These are phyloP conservation scores for Diplolepis rosae DNA, from an alignment of 2,888 invertebrate genomes.

Conservation along the genomic window DNA sequence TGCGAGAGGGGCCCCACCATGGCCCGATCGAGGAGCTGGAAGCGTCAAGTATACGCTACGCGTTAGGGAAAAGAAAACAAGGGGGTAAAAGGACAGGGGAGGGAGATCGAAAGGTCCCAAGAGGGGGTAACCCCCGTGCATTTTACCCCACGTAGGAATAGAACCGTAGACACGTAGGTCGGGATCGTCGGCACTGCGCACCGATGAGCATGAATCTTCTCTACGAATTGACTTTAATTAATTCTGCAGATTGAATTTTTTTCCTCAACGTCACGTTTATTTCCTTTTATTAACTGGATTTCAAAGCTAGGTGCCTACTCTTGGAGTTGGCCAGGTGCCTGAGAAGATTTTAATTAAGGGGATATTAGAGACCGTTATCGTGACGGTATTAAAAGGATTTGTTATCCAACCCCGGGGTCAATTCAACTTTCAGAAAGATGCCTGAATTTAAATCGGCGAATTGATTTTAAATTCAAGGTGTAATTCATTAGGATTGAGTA, in stretches of 20 bases:
- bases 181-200: background rate
- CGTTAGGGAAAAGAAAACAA: slow-evolving; percentile 45
- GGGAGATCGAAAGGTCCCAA: slow-evolving; percentile 47
- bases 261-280: slow-evolving; percentile 19
- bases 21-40: slow-evolving; percentile 58
- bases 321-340: background rate
- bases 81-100: slow-evolving; percentile 33
- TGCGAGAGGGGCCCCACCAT: slow-evolving; percentile 58
- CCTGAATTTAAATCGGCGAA: background rate
- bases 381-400: background rate
- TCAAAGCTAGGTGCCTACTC: slow-evolving; percentile 9
- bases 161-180: slow-evolving; percentile 6
- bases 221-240: slow-evolving; percentile 22
- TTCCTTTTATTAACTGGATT: slow-evolving; percentile 11
- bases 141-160: slow-evolving; percentile 33
- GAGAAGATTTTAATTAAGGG: slow-evolving; percentile 29
- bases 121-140: slow-evolving; percentile 41
- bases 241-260: slow-evolving; percentile 26
- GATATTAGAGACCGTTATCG: slow-evolving; percentile 26
- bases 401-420: slow-evolving; percentile 12
- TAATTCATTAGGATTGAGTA: background rate
- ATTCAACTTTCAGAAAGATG: no score
- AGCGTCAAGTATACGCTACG: slow-evolving; percentile 48
- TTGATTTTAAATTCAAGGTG: slow-evolving; percentile 6
- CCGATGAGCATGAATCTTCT: slow-evolving; percentile 25